Conservation (phyloP, 2,797 vertebrate species). For the Melopsittacus undulatus region DNA sequence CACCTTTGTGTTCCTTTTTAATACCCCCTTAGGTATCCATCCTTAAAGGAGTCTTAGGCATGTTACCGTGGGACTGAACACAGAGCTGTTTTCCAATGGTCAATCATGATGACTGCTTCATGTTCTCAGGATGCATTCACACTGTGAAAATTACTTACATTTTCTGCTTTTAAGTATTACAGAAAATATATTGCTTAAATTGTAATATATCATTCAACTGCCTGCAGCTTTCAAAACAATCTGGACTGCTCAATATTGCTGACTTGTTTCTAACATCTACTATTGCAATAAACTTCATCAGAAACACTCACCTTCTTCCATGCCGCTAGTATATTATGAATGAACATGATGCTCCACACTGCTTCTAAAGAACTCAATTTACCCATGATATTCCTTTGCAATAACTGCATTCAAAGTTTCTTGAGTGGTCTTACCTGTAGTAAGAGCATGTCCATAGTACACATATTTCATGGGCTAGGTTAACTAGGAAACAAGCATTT, state of each 20-base stretch:
- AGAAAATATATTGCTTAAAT: background rate
- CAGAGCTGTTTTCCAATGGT: background rate
- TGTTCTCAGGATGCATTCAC: background rate
- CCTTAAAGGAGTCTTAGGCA: background rate
- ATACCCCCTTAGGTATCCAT: background rate
- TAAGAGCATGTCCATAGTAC: background rate
- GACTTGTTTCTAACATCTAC: background rate
- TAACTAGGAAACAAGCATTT: background rate
- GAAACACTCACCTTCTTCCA: background rate
- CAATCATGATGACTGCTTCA: background rate
- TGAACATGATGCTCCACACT: background rate
- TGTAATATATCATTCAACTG: background rate
- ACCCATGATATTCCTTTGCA: background rate
- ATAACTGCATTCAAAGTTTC: background rate
- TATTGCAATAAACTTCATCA: background rate
- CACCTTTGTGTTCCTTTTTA: background rate
- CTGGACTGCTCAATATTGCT: background rate
- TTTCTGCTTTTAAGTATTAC: background rate
- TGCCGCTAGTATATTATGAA: background rate
- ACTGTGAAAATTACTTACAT: background rate
- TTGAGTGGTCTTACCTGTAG: background rate
- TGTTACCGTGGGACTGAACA: accelerated
- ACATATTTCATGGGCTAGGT: background rate
- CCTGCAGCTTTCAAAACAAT: background rate
- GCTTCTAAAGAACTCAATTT: background rate